phyloP scores from a whole-genome alignment of 2,888 invertebrate genomes.

The Stictocephala bisonia region DNA sequence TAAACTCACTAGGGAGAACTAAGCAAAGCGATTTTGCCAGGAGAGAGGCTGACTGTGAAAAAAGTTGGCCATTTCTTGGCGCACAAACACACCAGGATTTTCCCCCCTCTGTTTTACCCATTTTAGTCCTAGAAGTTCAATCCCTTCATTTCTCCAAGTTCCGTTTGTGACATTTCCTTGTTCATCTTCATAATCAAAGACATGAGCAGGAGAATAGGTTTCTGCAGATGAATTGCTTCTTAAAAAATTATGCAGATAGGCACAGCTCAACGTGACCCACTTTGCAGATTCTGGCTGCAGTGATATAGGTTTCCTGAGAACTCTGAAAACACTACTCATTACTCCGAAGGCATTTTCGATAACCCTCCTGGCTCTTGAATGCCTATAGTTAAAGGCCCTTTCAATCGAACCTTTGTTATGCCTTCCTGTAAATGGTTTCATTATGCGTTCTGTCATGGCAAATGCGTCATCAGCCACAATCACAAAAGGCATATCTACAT shows the following conservation, averaged over 20 bases:
- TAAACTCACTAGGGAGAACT: neutral
- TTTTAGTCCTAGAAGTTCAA: neutral
- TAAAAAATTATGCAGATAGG: conserved; percentile 30
- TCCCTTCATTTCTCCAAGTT: conserved; percentile 15
- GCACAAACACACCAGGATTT: conserved; percentile 4
- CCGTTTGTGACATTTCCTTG: conserved; percentile 5
- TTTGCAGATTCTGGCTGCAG: conserved; percentile 4
- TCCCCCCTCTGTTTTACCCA: neutral
- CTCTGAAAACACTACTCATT: neutral
- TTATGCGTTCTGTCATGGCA: conserved; percentile 14
- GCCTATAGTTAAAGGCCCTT: conserved; percentile 40
- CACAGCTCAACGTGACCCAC: conserved; percentile 4
- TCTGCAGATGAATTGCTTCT: neutral
- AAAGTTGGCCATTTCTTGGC: neutral
- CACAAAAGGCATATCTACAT: conserved; percentile 1
- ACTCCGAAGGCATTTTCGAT: conserved; percentile 45
- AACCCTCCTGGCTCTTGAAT: conserved; percentile 30
- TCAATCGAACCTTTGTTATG: neutral
- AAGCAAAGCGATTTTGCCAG: neutral
- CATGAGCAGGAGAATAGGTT: conserved; percentile 4
- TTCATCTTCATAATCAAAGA: conserved; percentile 8
- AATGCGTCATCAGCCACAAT: conserved; percentile 41
- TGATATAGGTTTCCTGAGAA: conserved; percentile 28
- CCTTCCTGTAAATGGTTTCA: conserved; percentile 25
- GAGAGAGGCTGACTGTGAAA: neutral